Percentiles rank a stretch among this genome's conserved stretches.
These are phyloP conservation scores for Hemistola chrysoprasaria DNA, from an alignment of 2,888 invertebrate species.

Conservation along the genomic window DNA sequence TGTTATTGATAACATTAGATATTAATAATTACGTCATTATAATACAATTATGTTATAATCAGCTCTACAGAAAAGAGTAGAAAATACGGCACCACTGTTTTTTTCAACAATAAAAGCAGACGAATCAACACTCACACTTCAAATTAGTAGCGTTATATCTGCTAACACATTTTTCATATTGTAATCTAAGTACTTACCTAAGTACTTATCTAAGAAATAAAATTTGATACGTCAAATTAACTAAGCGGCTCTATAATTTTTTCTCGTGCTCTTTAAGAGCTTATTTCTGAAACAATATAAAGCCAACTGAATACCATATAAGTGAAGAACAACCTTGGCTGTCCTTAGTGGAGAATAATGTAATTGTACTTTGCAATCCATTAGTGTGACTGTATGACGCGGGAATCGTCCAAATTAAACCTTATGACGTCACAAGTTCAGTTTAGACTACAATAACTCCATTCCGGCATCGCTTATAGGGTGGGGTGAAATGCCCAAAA, in stretches of 20 bases:
- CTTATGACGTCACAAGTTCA: slow-evolving; percentile 58
- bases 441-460: slow-evolving; percentile 41
- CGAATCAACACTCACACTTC: too few species aligned
- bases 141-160: too few species aligned
- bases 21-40: not conserved
- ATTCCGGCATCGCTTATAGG: slow-evolving; percentile 33
- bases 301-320: slow-evolving; percentile 44
- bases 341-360: slow-evolving; percentile 59
- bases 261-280: slow-evolving; percentile 32
- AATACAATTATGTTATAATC: slow-evolving; percentile 9
- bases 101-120: too few species aligned
- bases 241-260: slow-evolving; percentile 29
- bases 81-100: too few species aligned
- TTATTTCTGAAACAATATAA: slow-evolving; percentile 41
- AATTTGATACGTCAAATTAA: too few species aligned
- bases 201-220: too few species aligned
- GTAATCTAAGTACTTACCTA: too few species aligned
- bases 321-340: slow-evolving; percentile 51
- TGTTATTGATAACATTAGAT: slow-evolving; percentile 3
- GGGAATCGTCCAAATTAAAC: slow-evolving; percentile 60
- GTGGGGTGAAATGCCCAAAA: slow-evolving; percentile 34
- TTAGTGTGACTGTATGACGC: slow-evolving; percentile 59
- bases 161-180: too few species aligned
- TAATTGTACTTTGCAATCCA: slow-evolving; percentile 54
- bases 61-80: too few species aligned